A percentile compares a stretch with the other conserved stretches of the same genome.
These are phyloP conservation scores for Lagocephalus sceleratus DNA, from an alignment of 2,797 vertebrate genomes.

Conservation along the genomic window DNA sequence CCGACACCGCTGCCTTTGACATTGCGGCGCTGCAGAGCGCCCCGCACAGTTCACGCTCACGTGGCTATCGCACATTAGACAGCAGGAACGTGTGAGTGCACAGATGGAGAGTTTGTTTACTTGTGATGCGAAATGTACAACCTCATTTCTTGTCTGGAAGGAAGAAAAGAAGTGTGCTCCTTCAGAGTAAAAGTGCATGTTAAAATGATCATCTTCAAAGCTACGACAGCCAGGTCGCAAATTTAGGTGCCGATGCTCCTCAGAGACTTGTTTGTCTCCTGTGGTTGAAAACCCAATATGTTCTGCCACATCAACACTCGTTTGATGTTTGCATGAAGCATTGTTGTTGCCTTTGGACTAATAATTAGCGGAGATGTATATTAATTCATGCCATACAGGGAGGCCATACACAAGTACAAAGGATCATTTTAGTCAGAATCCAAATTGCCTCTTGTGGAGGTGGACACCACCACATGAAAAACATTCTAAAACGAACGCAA, in stretches of 20 bases:
- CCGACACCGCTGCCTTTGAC: slow-evolving; percentile 91
- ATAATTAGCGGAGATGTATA: slow-evolving; percentile 59
- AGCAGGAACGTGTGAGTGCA: slow-evolving; percentile 78
- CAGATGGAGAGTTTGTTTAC: slow-evolving; percentile 5
- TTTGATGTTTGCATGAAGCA: slow-evolving; percentile 62
- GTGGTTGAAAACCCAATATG: slow-evolving; percentile 47
- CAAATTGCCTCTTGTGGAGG: slow-evolving; percentile 48
- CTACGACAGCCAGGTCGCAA: slow-evolving; percentile 36
- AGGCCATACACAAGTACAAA: slow-evolving; percentile 61
- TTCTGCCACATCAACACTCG: slow-evolving; percentile 44
- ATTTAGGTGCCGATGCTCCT: slow-evolving; percentile 44
- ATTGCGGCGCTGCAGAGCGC: slow-evolving; percentile 87
- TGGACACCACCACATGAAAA: slow-evolving; percentile 40
- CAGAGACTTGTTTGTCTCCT: slow-evolving; percentile 54
- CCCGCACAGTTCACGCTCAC: slow-evolving; percentile 73
- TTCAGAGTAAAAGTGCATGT: slow-evolving; percentile 33
- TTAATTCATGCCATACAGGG: slow-evolving; percentile 45
- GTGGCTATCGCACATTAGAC: slow-evolving; percentile 77
- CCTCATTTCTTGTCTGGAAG: slow-evolving; percentile 8
- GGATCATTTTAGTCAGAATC: slow-evolving; percentile 43
- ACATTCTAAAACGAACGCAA: slow-evolving; percentile 39
- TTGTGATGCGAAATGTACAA: not conserved
- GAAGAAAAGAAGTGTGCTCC: slow-evolving; percentile 16
- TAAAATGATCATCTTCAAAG: slow-evolving; percentile 46
- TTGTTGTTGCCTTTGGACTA: slow-evolving; percentile 62